Conservation (phyloP, 1,140 invertebrate genomes). For the Zaprionus lachaisei region DNA sequence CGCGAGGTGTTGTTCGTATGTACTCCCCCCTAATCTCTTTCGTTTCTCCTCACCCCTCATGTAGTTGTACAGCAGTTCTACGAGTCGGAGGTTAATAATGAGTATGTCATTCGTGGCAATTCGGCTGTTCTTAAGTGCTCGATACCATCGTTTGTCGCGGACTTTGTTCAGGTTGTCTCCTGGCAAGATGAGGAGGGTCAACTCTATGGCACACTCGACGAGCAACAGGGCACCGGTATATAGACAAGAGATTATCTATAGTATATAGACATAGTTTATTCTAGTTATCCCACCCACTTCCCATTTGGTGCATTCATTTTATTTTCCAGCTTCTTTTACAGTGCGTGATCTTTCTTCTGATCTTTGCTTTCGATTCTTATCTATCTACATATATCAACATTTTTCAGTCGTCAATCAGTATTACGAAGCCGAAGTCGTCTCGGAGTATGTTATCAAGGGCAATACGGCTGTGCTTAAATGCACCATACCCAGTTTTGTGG, state of each 20-base stretch:
- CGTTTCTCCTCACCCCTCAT: slow-evolving; percentile 9
- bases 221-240: slow-evolving; percentile 71
- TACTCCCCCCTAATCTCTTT: slow-evolving; percentile 22
- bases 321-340: slow-evolving; percentile 31
- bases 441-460: slow-evolving; percentile 96
- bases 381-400: slow-evolving; percentile 13
- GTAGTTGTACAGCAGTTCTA: slow-evolving; percentile 91
- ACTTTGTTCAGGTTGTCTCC: slow-evolving; percentile 88
- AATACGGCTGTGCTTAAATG: slow-evolving; percentile 97
- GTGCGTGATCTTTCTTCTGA: slow-evolving; percentile 3
- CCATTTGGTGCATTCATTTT: slow-evolving; percentile 23
- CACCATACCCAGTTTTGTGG: slow-evolving; percentile 95
- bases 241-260: slow-evolving; percentile 9
- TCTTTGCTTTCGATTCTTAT: slow-evolving; percentile 20
- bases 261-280: slow-evolving; percentile 1
- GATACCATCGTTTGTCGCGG: slow-evolving; percentile 89
- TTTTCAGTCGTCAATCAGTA: slow-evolving; percentile 92
- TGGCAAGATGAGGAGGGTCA: slow-evolving; percentile 88
- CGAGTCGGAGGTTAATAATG: slow-evolving; percentile 91
- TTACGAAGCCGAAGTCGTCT: slow-evolving; percentile 96
- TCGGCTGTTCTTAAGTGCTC: slow-evolving; percentile 89
- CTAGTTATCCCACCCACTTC: slow-evolving; percentile 1
- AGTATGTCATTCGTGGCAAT: slow-evolving; percentile 89
- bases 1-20: slow-evolving; percentile 49
- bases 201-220: slow-evolving; percentile 78